phyloP scores from a whole-genome alignment of 2,888 invertebrate genomes.

The Schizaphis graminum region DNA sequence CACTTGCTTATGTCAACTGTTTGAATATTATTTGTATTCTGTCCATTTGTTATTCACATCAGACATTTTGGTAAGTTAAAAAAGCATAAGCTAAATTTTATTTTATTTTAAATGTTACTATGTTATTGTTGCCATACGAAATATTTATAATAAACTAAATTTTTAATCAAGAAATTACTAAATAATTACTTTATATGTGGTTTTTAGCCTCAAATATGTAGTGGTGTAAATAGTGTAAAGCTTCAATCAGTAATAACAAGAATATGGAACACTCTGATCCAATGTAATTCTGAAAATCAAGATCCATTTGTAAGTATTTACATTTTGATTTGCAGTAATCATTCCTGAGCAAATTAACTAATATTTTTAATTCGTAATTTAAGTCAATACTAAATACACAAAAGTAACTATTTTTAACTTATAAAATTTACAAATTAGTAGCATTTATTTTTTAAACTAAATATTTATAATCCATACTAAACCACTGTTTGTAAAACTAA shows the following conservation, averaged over 20 bases:
- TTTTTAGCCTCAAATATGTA: constrained; percentile 62
- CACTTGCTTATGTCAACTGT: constrained; percentile 90
- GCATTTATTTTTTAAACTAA: background rate
- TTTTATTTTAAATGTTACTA: background rate
- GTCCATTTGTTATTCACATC: constrained; percentile 89
- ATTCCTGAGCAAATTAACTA: background rate
- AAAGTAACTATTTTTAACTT: background rate
- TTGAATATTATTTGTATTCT: constrained; percentile 92
- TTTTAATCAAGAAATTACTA: background rate
- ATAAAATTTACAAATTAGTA: background rate
- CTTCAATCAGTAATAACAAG: constrained; percentile 82
- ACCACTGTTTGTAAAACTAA: background rate
- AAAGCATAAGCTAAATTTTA: background rate
- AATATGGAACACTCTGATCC: constrained; percentile 80
- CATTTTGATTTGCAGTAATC: background rate
- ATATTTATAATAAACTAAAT: background rate
- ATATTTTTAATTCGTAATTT: background rate
- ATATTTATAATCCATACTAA: background rate
- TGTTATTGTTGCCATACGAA: too few relatives aligned
- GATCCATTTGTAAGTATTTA: constrained; percentile 51
- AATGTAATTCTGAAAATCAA: constrained; percentile 48
- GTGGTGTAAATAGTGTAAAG: constrained; percentile 72
- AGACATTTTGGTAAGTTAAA: constrained; percentile 76
- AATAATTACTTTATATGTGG: background rate
- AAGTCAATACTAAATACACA: background rate